These are phyloP conservation scores for Cataglyphis rosenhaueri DNA, from an alignment of 2,888 invertebrate species.

Conservation along the genomic window DNA sequence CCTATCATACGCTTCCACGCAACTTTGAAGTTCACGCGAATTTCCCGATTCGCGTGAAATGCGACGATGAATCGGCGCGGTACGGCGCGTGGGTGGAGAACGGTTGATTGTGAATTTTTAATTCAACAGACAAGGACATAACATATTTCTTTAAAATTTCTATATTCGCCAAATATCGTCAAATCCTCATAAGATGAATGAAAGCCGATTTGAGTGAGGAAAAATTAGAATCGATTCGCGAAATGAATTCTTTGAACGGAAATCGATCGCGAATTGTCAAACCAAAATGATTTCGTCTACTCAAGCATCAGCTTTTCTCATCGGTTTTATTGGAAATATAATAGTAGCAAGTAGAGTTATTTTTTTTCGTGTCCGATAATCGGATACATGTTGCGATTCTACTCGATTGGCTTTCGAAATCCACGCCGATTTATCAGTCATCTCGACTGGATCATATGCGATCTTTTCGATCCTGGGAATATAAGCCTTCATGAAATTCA, in stretches of 20 bases:
- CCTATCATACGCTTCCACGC: conserved; percentile 49
- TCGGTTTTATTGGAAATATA: conserved; percentile 1
- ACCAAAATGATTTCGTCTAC: background rate
- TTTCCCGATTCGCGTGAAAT: conserved; percentile 9
- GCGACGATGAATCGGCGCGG: conserved; percentile 48
- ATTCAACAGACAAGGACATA: conserved; percentile 2
- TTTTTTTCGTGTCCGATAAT: conserved; percentile 25
- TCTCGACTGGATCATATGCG: conserved; percentile 37
- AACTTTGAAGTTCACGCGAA: conserved; percentile 44
- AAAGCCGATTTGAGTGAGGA: conserved; percentile 27
- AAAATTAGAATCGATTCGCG: conserved; percentile 27
- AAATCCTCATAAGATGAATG: conserved; percentile 30
- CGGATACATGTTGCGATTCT: conserved; percentile 38
- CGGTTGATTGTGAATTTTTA: conserved; percentile 31
- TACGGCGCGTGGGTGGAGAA: background rate
- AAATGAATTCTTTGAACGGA: conserved; percentile 9
- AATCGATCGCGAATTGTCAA: conserved; percentile 25
- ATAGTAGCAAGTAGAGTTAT: background rate
- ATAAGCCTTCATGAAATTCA: conserved; percentile 68
- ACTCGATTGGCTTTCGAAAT: conserved; percentile 10
- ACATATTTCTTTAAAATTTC: conserved; percentile 3
- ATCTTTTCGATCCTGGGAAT: conserved; percentile 65
- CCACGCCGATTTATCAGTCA: conserved; percentile 41
- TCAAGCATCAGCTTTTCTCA: background rate
- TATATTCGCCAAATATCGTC: background rate